These are phyloP conservation scores for Ashinkailepas kermadecensis DNA, from an alignment of 2,888 invertebrate genomes.

Conservation along the genomic window DNA sequence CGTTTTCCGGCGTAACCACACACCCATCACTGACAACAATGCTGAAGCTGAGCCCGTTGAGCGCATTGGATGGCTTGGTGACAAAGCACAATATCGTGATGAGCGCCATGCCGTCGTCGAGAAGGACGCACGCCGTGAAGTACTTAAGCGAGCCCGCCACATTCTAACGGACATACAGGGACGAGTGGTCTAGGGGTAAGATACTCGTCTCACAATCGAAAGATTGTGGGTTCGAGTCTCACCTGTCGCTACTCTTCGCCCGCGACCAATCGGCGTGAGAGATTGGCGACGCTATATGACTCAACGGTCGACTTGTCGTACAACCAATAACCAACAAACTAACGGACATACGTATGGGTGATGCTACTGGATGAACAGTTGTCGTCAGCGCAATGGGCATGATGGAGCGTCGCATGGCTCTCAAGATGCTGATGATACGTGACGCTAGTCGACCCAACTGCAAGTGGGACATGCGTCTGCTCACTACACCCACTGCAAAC, in stretches of 20 bases:
- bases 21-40: neutral
- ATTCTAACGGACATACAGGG: too few species aligned
- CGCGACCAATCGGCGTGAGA: too few species aligned
- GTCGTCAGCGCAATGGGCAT: neutral
- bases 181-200: too few species aligned
- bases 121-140: constrained; percentile 11
- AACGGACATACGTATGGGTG: neutral
- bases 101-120: neutral
- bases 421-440: neutral
- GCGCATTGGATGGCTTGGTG: neutral
- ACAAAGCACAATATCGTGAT: neutral
- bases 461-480: neutral
- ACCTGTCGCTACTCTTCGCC: too few species aligned
- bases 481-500: neutral
- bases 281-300: too few species aligned
- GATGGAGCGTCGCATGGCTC: neutral
- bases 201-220: too few species aligned
- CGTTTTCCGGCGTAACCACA: neutral
- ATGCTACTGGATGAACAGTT: neutral
- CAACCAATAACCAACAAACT: too few species aligned
- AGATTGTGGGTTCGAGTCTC: too few species aligned
- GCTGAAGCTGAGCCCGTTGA: neutral
- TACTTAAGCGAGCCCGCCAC: neutral
- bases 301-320: too few species aligned
- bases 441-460: neutral